Base-by-base conservation (phyloP, 1,140 invertebrate species). In the Diabrotica virgifera region DNA sequence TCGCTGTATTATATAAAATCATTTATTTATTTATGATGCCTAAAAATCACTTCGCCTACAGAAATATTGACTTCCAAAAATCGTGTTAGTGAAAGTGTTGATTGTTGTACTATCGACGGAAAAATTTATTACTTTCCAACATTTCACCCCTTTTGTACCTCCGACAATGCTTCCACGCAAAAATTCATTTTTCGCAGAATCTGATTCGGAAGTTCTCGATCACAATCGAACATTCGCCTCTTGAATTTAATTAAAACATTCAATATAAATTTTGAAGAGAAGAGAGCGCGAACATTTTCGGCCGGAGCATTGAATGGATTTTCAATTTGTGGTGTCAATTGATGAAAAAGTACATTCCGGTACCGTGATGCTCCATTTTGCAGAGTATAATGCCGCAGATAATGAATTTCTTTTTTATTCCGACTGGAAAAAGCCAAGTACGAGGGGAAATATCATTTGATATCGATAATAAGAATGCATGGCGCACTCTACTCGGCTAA, bases 311-410 rank as follows among this genome's bases (percentile, higher is more conserved):
- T 36, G 55, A 37, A 57, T 57, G 55, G 36, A 57, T 57, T 40
- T 37, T 57, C 55, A 57, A 57, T 57, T 57, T 57, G 55, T 57
- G 55, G 55, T 57, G 36, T 36, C 55, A 57, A 36, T 57, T 36
- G 55, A 57, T 40, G 55, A 36, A 37, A 40, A 57, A 36, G 55
- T 37, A 57, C 55, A 57, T 57, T 57, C 55, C 55, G 35, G 55
- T 36, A 40, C 11, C 36, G 36, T 36, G 55, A 57, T 57, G 55
- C 36, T 57, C 55, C 24, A 24, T 57, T 57, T 36, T 57, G 36
- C n/a, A n/a, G 36, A 35, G 12, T 36, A 57, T 40, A 36, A 57
- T 57, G 10, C 36, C 12, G 24, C 10, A 37, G 36, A 57, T 40
- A 57, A 37, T 57, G 55, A 57, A 55, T 55, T 55, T 55, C 24